Evolutionary conservation across 2,113 vertebrate species (phyloP).

Genomic region (Piliocolobus tephrosceles): DNA sequence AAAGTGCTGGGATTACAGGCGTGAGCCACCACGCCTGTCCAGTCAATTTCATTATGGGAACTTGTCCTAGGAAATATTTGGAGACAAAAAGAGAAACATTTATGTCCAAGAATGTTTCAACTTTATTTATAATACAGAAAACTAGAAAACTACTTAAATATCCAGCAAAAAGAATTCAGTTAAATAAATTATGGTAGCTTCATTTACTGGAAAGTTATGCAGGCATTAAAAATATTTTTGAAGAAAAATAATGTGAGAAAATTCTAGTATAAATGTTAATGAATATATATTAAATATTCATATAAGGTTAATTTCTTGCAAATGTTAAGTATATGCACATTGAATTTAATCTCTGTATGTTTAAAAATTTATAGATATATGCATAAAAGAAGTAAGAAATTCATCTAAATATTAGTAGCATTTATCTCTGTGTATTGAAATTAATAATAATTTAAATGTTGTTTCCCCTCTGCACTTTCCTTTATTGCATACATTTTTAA

Average conservation of each 20-base stretch:
- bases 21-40: not conserved
- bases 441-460: not conserved
- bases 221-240: not conserved
- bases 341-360: not conserved
- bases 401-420: not conserved
- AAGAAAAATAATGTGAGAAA: slow-evolving; percentile 9
- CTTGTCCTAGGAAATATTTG: not conserved
- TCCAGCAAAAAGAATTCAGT: not conserved
- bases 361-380: not conserved
- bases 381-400: not conserved
- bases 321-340: slow-evolving; percentile 1
- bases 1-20: no score
- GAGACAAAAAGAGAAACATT: not conserved
- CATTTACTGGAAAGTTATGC: not conserved
- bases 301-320: slow-evolving; percentile 1
- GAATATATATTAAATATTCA: not conserved
- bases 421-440: not conserved
- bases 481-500: not conserved
- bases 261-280: not conserved
- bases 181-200: not conserved
- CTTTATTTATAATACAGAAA: slow-evolving; percentile 34
- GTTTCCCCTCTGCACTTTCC: not conserved
- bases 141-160: not conserved
- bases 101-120: not conserved
- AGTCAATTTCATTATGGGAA: not conserved